Conservation (phyloP, 2,113 vertebrate species). For the Corythornis vintsioides region DNA sequence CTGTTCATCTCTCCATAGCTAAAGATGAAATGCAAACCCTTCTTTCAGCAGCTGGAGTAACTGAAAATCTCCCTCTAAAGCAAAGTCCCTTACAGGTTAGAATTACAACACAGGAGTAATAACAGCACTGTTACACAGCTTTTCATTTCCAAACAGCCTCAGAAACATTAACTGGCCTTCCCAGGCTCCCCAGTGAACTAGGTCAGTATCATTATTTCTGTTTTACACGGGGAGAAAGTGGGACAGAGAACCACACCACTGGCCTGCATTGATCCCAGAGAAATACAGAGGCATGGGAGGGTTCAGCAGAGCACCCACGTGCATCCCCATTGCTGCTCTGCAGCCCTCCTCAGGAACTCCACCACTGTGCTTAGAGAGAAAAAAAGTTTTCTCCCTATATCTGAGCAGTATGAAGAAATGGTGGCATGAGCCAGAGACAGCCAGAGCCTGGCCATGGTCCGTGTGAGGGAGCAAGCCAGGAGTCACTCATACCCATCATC, state of each 20-base stretch:
- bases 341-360: not conserved
- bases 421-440: not conserved
- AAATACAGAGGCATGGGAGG: not conserved
- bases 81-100: not conserved
- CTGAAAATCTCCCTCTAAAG: not conserved
- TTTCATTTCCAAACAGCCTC: conserved; percentile 27
- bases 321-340: not conserved
- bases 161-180: conserved; percentile 29
- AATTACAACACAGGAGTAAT: conserved; percentile 31
- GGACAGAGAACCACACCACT: conserved; percentile 15
- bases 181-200: conserved; percentile 20
- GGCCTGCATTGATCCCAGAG: not conserved
- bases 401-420: not conserved
- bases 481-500: too few species aligned
- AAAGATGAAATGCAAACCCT: not conserved
- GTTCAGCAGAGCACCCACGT: not conserved
- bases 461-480: not conserved
- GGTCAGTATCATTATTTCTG: conserved; percentile 39
- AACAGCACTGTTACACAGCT: not conserved
- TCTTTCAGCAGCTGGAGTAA: not conserved
- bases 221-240: conserved; percentile 28
- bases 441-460: not conserved
- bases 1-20: not conserved
- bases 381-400: not conserved
- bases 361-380: not conserved